phyloP scores from a whole-genome alignment of 2,888 invertebrate species.

The Ochlodes sylvanus region DNA sequence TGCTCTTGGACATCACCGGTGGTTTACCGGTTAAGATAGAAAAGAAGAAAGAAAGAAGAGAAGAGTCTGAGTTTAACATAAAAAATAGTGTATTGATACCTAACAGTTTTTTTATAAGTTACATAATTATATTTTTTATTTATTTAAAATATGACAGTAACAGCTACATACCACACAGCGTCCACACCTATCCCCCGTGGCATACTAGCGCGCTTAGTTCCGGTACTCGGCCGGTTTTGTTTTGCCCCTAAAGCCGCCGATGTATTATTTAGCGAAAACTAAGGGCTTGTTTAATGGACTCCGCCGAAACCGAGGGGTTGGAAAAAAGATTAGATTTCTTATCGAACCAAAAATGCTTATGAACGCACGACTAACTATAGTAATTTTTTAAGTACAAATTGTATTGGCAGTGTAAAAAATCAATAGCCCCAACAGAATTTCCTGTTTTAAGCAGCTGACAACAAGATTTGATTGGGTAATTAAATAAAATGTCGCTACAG shows the following conservation, averaged over 20 bases:
- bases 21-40: too few species aligned
- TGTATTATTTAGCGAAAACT: conserved; percentile 81
- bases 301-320: conserved; percentile 63
- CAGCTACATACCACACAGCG: conserved; percentile 58
- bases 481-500: background rate
- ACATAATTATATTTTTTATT: too few species aligned
- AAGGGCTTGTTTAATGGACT: conserved; percentile 79
- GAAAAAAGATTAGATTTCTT: conserved; percentile 79
- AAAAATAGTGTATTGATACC: too few species aligned
- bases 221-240: conserved; percentile 76
- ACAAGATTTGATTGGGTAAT: background rate
- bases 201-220: conserved; percentile 75
- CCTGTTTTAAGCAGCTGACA: conserved; percentile 30
- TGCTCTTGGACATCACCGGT: too few species aligned
- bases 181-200: conserved; percentile 69
- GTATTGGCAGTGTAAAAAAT: conserved; percentile 44
- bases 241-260: conserved; percentile 69
- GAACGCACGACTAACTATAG: conserved; percentile 45
- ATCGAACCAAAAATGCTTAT: conserved; percentile 65
- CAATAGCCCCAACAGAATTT: conserved; percentile 30
- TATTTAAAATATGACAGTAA: conserved; percentile 1
- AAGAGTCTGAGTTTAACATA: too few species aligned
- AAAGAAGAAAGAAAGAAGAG: too few species aligned
- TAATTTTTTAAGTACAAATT: conserved; percentile 47
- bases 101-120: too few species aligned